These are phyloP conservation scores for Eremobia ochroleuca DNA, from an alignment of 2,888 invertebrate genomes.

Conservation along the genomic window DNA sequence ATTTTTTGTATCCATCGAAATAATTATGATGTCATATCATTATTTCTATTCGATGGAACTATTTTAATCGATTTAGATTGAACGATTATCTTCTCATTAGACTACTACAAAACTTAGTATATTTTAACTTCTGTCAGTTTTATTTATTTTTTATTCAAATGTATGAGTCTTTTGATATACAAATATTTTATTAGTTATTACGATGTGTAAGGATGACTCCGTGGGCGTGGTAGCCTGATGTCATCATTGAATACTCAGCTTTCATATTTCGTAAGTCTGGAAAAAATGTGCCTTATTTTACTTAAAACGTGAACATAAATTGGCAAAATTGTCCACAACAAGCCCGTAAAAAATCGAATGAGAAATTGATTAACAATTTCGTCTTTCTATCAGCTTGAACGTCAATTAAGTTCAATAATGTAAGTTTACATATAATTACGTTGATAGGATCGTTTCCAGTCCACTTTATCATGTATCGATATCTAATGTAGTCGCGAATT, in stretches of 20 bases:
- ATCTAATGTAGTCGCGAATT: constrained; percentile 70
- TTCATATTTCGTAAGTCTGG: constrained; percentile 56
- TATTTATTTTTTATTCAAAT: constrained; percentile 57
- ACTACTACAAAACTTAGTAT: constrained; percentile 24
- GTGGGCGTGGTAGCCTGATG: constrained; percentile 65
- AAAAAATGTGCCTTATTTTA: constrained; percentile 23
- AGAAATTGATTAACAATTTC: constrained; percentile 11
- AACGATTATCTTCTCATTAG: constrained; percentile 45
- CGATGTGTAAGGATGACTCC: constrained; percentile 46
- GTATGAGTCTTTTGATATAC: constrained; percentile 32
- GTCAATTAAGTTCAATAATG: constrained; percentile 21
- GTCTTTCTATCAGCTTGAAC: constrained; percentile 10
- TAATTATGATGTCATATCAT: constrained; percentile 5
- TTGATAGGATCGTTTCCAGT: constrained; percentile 46
- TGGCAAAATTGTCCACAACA: background rate
- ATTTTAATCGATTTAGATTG: constrained; percentile 15
- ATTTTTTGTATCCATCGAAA: background rate
- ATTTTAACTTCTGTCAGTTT: constrained; percentile 44
- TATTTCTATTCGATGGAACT: background rate
- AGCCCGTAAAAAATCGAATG: background rate
- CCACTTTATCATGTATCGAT: constrained; percentile 48
- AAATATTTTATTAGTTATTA: constrained; percentile 60
- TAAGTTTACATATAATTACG: constrained; percentile 29
- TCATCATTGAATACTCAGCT: constrained; percentile 60
- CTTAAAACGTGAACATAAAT: constrained; percentile 12